These are phyloP conservation scores for Prorops nasuta DNA, from an alignment of 1,140 invertebrate genomes.

Conservation along the genomic window DNA sequence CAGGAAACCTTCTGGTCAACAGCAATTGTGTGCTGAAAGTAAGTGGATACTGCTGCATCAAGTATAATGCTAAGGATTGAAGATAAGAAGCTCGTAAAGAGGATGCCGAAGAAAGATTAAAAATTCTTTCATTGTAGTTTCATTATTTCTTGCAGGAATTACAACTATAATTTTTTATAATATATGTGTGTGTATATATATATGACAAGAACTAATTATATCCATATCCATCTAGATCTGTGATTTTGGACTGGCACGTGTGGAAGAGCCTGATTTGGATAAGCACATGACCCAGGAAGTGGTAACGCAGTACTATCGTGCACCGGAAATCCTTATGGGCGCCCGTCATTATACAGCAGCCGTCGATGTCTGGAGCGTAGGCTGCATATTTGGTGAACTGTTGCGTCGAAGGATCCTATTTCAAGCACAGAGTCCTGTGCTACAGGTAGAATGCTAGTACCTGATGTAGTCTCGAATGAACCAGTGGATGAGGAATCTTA, in stretches of 20 bases:
- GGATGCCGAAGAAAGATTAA: too few species aligned
- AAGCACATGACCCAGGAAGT: constrained; percentile 99
- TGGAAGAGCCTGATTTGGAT: constrained; percentile 88
- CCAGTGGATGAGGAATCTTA: background rate
- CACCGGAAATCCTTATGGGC: constrained; percentile 97
- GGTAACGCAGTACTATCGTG: constrained; percentile 97
- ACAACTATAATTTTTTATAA: too few species aligned
- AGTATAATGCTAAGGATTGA: too few species aligned
- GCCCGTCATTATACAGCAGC: constrained; percentile 95
- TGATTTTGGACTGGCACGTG: constrained; percentile 93
- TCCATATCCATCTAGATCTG: constrained; percentile 85
- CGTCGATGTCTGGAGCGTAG: constrained; percentile 98
- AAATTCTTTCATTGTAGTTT: too few species aligned
- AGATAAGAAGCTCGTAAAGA: too few species aligned
- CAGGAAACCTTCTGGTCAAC: constrained; percentile 97
- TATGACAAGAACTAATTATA: background rate
- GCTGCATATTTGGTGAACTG: constrained; percentile 98
- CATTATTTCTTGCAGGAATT: too few species aligned
- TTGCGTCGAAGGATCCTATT: constrained; percentile 94
- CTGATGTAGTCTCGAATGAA: background rate
- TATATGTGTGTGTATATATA: background rate
- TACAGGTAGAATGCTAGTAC: constrained; percentile 67
- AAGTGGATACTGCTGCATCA: constrained; percentile 32
- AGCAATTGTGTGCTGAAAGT: constrained; percentile 97
- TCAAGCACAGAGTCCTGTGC: constrained; percentile 91